Evolutionary conservation across 2,113 vertebrate species (phyloP).

Genomic region (Synchiropus splendidus): DNA sequence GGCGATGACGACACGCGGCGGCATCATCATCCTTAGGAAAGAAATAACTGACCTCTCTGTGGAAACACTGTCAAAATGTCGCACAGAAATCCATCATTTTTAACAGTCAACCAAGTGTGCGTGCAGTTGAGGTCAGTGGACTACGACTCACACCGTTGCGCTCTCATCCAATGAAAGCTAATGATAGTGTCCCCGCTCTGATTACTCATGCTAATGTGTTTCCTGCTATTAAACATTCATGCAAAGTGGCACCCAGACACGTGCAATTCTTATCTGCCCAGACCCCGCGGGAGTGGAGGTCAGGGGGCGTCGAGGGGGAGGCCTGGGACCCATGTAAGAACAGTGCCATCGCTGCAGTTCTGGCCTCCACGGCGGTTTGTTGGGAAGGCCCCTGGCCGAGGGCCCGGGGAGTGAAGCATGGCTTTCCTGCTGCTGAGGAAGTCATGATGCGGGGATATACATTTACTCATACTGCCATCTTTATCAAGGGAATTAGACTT

Average conservation of each 20-base stretch:
- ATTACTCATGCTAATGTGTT: constrained; percentile 69
- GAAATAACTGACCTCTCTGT: constrained; percentile 52
- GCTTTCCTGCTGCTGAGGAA: constrained; percentile 21
- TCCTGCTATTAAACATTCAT: constrained; percentile 66
- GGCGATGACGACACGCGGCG: constrained; percentile 48
- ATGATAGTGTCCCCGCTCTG: constrained; percentile 57
- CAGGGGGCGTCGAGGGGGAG: constrained; percentile 30
- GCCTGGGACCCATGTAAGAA: constrained; percentile 26
- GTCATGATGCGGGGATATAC: constrained; percentile 22
- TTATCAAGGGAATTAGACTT: constrained; percentile 14
- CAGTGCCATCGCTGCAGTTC: constrained; percentile 52
- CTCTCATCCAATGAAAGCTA: constrained; percentile 36
- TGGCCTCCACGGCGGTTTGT: constrained; percentile 1
- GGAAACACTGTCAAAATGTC: constrained; percentile 28
- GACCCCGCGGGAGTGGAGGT: constrained; percentile 35
- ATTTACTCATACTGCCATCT: constrained; percentile 3
- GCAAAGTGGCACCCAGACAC: constrained; percentile 65
- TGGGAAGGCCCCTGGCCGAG: constrained; percentile 48
- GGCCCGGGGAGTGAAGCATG: constrained; percentile 29
- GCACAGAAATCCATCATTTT: constrained; percentile 2
- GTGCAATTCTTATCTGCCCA: constrained; percentile 54
- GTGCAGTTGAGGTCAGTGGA: too few relatives aligned
- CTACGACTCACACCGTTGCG: constrained; percentile 7
- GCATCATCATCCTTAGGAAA: constrained; percentile 40
- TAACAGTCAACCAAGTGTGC: constrained; percentile 21